Evolutionary conservation across 2,113 vertebrate species (phyloP), one percentile per base, ranked within the genome.

Genomic region (Romanogobio albipinnatus): DNA sequence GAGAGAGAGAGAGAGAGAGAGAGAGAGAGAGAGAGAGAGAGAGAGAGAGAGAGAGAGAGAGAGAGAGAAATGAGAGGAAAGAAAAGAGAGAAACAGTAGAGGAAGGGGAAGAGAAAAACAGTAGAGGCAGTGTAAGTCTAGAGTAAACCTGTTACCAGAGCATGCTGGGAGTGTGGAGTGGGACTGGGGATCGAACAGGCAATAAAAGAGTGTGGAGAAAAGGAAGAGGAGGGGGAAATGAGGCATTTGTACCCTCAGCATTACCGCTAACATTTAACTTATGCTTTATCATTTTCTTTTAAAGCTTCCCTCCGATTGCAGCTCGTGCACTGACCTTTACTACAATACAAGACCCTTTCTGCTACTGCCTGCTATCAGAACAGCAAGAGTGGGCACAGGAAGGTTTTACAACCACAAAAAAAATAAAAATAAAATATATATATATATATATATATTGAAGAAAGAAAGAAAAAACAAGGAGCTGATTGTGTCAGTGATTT

Each of bases 401-500:
- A 96, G 94, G 93, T 94, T 96, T 96, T 92, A 94, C 92, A 64
- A 68, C 83, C 98, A 79, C 76, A 80, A 79, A 79, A 29, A 49
- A 79, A 53, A 19, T 1, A 56, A 1, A 49, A 4, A 49, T 4
- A 49, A 4, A n/a, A n/a, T n/a, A 14, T 51, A 15, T 51, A 83
- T 51, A 70, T 24, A 56, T 22, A 79, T 33, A 24, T 66, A 66
- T 68, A 66, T 51, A 33, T 66, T 47, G 66, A 75, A 84, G 24
- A 76, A 75, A 84, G 24, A 71, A 85, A 85, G 4, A 77, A 92
- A 29, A 94, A 96, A 98, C 96, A 98, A 96, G 96, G 97, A 97
- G 96, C 97, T 97, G 96, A 95, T 96, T 94, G 96, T 96, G 92
- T 96, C 96, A 93, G 89, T 97, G 97, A 99, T 99, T 99, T 99